These are phyloP conservation scores for Tyrophagus putrescentiae DNA, from an alignment of 1,140 invertebrate genomes.

Conservation along the genomic window DNA sequence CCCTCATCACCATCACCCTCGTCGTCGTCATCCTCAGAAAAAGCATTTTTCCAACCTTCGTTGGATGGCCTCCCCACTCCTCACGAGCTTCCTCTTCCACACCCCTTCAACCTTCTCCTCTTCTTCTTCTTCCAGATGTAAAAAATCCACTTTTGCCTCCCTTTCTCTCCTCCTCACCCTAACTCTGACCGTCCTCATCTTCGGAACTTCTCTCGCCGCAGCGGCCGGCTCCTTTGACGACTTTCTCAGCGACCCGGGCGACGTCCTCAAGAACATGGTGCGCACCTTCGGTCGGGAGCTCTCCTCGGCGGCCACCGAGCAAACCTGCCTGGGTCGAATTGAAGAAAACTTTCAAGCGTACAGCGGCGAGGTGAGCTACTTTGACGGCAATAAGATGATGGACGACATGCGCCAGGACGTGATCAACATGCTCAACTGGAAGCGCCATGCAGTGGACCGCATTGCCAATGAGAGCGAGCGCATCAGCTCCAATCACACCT, in stretches of 20 bases:
- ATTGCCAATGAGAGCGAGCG: constrained; percentile 19
- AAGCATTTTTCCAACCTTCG: no score
- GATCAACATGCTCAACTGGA: constrained; percentile 27
- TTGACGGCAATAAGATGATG: constrained; percentile 27
- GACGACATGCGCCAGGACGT: constrained; percentile 28
- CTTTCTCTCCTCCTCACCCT: no score
- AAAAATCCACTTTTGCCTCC: no score
- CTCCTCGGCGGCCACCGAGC: not conserved
- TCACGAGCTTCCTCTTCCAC: no score
- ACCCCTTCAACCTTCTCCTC: no score
- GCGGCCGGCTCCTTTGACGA: no score
- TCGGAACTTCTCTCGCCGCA: no score
- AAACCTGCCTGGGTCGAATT: constrained; percentile 12
- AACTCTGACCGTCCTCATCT: no score
- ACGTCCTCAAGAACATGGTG: not conserved
- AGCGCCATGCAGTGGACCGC: constrained; percentile 26
- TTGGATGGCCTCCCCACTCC: no score
- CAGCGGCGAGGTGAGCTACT: constrained; percentile 24
- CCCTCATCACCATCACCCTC: no score
- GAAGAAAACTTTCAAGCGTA: constrained; percentile 19
- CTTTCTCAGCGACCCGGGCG: not conserved
- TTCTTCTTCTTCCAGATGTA: no score
- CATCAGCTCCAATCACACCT: constrained; percentile 21
- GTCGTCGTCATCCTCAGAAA: no score
- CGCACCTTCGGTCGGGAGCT: constrained; percentile 7